These are phyloP conservation scores for Seladonia tumulorum DNA, from an alignment of 2,888 invertebrate genomes.

Conservation along the genomic window DNA sequence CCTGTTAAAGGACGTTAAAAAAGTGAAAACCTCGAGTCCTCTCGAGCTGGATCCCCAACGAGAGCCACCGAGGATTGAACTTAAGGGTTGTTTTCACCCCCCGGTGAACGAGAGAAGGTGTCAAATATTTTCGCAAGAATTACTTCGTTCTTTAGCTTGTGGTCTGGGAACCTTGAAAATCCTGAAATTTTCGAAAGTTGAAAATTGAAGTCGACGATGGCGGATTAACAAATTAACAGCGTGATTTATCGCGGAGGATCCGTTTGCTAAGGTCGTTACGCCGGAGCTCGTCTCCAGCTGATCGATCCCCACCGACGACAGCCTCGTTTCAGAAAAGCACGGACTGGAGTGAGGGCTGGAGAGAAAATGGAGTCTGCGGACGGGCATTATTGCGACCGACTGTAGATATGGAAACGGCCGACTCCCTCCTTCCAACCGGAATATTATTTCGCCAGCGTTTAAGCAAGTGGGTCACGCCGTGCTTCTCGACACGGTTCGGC, in stretches of 20 bases:
- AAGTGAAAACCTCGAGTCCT: background rate
- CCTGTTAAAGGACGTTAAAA: background rate
- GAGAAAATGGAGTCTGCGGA: slow-evolving; percentile 56
- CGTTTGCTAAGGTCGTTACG: slow-evolving; percentile 35
- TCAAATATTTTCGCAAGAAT: background rate
- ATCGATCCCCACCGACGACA: slow-evolving; percentile 45
- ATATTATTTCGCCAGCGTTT: slow-evolving; percentile 72
- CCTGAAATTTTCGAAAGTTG: background rate
- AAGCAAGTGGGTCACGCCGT: slow-evolving; percentile 70
- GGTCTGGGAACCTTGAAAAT: background rate
- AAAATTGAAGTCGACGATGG: no score
- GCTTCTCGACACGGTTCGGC: slow-evolving; percentile 60
- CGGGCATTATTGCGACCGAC: slow-evolving; percentile 53
- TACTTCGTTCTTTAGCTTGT: background rate
- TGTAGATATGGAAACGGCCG: slow-evolving; percentile 58
- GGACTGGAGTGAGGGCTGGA: background rate
- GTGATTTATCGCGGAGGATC: slow-evolving; percentile 17
- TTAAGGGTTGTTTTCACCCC: background rate
- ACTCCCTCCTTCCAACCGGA: slow-evolving; percentile 61
- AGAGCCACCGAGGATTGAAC: background rate
- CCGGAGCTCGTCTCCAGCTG: slow-evolving; percentile 30
- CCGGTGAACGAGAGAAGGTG: background rate
- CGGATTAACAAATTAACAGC: slow-evolving; percentile 27
- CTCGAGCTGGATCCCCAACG: background rate
- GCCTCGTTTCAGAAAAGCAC: slow-evolving; percentile 51